These are phyloP conservation scores for Porphyrio hochstetteri DNA, from an alignment of 2,113 vertebrate species.

Conservation along the genomic window DNA sequence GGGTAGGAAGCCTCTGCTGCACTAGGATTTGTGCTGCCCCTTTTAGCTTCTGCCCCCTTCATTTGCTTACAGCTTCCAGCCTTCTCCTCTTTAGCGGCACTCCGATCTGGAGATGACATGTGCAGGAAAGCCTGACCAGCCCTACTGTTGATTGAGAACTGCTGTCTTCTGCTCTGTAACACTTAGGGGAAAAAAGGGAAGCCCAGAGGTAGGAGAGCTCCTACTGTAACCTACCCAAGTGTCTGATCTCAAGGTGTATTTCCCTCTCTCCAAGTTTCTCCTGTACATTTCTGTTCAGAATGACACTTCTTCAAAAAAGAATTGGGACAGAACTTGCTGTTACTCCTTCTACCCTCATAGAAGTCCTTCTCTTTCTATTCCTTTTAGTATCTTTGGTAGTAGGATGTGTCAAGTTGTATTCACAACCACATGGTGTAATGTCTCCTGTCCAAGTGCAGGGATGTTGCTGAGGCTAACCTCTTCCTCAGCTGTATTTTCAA, in stretches of 20 bases:
- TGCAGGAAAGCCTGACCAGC: not conserved
- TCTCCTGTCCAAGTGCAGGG: not conserved
- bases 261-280: not conserved
- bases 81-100: not conserved
- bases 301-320: not conserved
- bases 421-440: not conserved
- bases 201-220: not conserved
- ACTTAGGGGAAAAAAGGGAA: not conserved
- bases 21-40: not conserved
- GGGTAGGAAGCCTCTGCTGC: not conserved
- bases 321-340: not conserved
- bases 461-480: not conserved
- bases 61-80: not conserved
- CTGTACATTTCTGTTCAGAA: not conserved
- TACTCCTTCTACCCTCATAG: not conserved
- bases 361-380: not conserved
- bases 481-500: not conserved
- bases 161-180: not conserved
- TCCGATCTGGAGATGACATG: not conserved
- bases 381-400: not conserved
- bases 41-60: not conserved
- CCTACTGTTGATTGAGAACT: not conserved
- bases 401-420: not conserved
- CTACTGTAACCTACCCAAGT: not conserved
- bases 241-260: not conserved